A percentile compares a stretch with the other conserved stretches of the same genome.
Conservation (phyloP, 2,113 vertebrate species). For the Diglossa brunneiventris region DNA sequence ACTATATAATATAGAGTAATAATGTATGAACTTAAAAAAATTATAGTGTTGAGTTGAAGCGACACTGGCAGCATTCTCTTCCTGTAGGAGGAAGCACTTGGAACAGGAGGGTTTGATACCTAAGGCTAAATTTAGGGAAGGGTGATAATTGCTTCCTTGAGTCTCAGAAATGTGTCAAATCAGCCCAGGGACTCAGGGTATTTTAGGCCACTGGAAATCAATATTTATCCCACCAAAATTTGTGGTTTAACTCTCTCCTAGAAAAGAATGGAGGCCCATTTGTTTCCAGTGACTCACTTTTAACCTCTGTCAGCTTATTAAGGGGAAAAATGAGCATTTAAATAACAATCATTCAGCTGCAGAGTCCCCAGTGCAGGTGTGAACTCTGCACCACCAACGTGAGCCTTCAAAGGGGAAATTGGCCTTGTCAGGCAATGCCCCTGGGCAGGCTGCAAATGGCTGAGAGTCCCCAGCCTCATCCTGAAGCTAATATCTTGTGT, state of each 20-base stretch:
- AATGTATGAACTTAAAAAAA: background rate
- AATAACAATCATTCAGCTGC: background rate
- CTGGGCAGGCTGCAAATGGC: background rate
- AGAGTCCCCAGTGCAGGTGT: background rate
- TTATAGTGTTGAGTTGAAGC: background rate
- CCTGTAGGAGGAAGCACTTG: background rate
- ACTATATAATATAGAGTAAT: background rate
- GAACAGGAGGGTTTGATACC: background rate
- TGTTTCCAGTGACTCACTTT: background rate
- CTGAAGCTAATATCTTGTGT: background rate
- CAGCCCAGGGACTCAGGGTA: background rate
- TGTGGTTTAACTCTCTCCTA: background rate
- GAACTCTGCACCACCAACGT: background rate
- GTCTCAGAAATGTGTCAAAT: background rate
- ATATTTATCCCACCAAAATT: background rate
- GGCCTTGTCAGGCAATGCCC: background rate
- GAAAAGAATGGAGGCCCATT: background rate
- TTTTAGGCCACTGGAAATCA: background rate
- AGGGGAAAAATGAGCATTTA: background rate
- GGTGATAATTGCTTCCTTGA: background rate
- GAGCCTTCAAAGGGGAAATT: background rate
- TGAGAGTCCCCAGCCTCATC: background rate
- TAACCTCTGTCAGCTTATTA: conserved; percentile 4
- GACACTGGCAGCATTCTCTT: background rate
- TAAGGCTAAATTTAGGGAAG: background rate